These are phyloP conservation scores for Chinchilla lanigera DNA, from an alignment of 2,113 vertebrate species.

Conservation along the genomic window DNA sequence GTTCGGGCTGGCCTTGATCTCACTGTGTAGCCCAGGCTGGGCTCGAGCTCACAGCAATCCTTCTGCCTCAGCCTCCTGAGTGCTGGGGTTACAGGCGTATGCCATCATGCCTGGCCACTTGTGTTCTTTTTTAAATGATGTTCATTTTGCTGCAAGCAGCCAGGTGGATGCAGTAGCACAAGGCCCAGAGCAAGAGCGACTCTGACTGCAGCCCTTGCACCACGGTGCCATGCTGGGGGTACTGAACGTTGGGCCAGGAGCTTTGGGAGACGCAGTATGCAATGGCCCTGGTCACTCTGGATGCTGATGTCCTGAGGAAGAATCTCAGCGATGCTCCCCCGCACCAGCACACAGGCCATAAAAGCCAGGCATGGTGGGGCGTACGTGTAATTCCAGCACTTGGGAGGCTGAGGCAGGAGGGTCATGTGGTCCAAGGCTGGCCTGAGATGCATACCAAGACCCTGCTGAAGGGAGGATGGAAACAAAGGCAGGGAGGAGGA, in stretches of 20 bases:
- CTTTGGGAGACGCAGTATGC: background rate
- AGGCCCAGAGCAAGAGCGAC: background rate
- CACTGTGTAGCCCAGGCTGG: too few species aligned
- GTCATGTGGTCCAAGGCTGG: background rate
- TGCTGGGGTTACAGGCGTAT: background rate
- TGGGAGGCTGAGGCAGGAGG: background rate
- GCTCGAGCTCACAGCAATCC: background rate
- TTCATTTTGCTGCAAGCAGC: background rate
- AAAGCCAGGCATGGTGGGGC: too few species aligned
- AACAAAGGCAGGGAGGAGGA: too few species aligned
- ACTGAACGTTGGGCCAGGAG: background rate
- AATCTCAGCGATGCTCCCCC: background rate
- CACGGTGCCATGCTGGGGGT: background rate
- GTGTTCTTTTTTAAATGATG: background rate
- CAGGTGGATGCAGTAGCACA: background rate
- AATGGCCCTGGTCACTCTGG: background rate
- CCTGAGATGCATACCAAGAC: background rate
- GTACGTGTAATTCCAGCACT: background rate
- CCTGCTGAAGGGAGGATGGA: too few species aligned
- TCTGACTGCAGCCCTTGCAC: background rate
- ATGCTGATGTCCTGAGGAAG: background rate
- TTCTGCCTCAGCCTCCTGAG: background rate
- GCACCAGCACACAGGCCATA: background rate
- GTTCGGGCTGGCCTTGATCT: too few species aligned
- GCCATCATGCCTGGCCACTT: background rate